Conservation (phyloP, 2,888 invertebrate species). For the Caenorhabditis sinica region DNA sequence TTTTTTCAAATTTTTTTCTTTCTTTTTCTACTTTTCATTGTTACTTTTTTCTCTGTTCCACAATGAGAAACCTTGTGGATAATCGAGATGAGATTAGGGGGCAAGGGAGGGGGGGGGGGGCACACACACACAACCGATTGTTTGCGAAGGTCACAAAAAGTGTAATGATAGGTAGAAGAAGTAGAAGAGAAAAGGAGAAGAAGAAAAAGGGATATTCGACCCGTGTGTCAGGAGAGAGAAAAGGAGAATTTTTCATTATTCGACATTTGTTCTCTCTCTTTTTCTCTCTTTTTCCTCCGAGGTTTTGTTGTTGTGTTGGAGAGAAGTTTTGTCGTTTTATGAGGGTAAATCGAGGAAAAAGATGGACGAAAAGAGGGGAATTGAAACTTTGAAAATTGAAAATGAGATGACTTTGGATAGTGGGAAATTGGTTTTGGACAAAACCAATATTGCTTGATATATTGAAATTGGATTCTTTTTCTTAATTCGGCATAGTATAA, state of each 20-base stretch:
- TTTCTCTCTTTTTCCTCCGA: neutral
- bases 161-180: constrained; percentile 15
- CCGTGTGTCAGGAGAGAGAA: neutral
- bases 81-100: neutral
- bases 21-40: neutral
- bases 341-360: neutral
- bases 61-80: neutral
- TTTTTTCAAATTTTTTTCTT: no score
- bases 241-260: neutral
- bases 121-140: neutral
- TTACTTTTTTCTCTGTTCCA: neutral
- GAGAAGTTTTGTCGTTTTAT: neutral
- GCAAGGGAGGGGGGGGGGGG: neutral
- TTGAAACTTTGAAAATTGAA: no score
- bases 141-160: constrained; percentile 17
- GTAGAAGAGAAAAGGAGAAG: no score
- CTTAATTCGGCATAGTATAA: no score
- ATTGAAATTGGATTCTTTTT: no score
- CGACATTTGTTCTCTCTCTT: neutral
- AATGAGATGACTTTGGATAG: no score
- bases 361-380: no score
- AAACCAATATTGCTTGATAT: no score
- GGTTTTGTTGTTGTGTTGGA: neutral
- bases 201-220: neutral
- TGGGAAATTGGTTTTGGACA: no score